Base-by-base conservation (phyloP, 2,888 invertebrate species). In the Pollenia labialis region DNA sequence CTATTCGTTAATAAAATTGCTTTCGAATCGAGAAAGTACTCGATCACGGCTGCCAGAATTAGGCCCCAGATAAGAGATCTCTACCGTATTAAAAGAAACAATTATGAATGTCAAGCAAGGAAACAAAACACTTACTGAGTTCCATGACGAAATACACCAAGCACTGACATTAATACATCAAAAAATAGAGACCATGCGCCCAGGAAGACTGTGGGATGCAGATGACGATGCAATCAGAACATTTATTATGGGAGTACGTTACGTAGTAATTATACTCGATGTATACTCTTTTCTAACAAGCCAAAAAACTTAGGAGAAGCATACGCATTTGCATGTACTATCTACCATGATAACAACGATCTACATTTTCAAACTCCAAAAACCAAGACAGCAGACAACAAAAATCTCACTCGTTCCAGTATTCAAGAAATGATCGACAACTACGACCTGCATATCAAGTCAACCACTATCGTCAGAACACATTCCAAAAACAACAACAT, bases 381-480 rank as follows among this genome's bases (percentile, higher is more conserved):
- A 64, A 42, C 9, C 46, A 46, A 64, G 46, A 58, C 2, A 18
- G 18, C 18, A 18, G 18, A 18, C 18, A 18, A 18, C 18, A 18
- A 18, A 18, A 18, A 18, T 2, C 1, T 18, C 18, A 18, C 2
- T 18, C 18, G 2, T 18, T 18, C 18, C 18, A 18, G 18, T 18
- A 18, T 18, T 18, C 18, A 18, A 18, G 18, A 18, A 18, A 18
- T 58, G 23, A 58, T 14, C 10, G 10, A 58, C 11, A 58, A 16
- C 54, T 58, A 23, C 58, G 23, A 58, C 58, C 58, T 2, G 58
- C 58, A 58, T 58, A 58, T 58, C 58, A 18, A 58, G 32, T 58
- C 23, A 58, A 58, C 12, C 23, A 58, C 23, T 11, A 58, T 58
- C 23, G 32, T 12, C 4, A 58, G 58, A 23, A 58, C 23, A 10